Base-by-base conservation (phyloP, 2,888 invertebrate genomes). In the Eretmocerus hayati region DNA sequence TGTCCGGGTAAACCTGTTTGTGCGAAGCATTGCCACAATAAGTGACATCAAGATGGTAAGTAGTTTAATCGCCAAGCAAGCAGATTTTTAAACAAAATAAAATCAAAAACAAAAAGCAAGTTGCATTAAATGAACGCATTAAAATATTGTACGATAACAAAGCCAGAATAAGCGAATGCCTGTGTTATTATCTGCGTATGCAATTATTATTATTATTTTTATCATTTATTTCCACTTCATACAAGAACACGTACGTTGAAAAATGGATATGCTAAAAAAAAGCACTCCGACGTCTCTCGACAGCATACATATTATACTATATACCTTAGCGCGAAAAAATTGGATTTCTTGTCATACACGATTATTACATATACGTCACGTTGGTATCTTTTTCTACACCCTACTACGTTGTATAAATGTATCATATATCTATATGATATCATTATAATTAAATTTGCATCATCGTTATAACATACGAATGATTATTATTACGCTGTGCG, bases 41-140 rank as follows among this genome's bases (percentile, higher is more conserved):
- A 94, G 93, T 85, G 95, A 95, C 84, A 93, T 90, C 78, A 93
- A 93, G 81, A 95, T 95, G 94, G 95, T 95, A 88, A 92, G 92
- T 90, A 74, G 65, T 58, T 55, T 54, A 59, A 58, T 54, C 54
- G 55, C 61, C 53, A 58, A 48, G 57, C 54, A 54, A 51, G 43
- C 51, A 46, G 39, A 50, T 43, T 46, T 46, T 45, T 32, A 35
- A 37, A 48, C 3, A 37, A 30, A 42, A 30, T 11, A 30, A 42
- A 32, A n/a, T 37, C 18, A 31, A 43, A 44, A 36, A 31, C 22
- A 43, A 33, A 46, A 48, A 21, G 20, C 40, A 16, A 18, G 37
- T 5, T 13, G 22, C 21, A 13, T 32, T 21, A 33, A 43, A 36
- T 23, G 37, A 42, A 31, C 26, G 40, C 40, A 43, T 47, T 35